Evolutionary conservation across 2,113 vertebrate genomes (phyloP).

Genomic region (Platichthys stellatus): DNA sequence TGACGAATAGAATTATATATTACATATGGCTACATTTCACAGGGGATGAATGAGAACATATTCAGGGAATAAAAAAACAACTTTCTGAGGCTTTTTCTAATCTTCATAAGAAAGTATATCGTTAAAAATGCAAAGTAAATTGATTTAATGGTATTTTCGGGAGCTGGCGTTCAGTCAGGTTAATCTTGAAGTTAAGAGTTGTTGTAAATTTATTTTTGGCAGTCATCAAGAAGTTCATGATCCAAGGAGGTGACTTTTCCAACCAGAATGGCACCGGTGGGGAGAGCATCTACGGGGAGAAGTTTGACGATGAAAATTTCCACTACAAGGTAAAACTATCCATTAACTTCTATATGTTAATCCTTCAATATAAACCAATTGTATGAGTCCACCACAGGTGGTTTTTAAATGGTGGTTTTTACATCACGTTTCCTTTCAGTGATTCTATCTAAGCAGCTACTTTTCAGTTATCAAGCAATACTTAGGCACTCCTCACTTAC

Average conservation of each 20-base stretch:
- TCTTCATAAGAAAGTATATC: too few species aligned
- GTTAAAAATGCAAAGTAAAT: not conserved
- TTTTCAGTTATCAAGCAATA: too few species aligned
- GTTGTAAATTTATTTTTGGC: conserved; percentile 29
- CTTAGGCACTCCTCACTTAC: too few species aligned
- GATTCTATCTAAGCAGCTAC: not conserved
- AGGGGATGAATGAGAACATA: too few species aligned
- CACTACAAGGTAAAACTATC: conserved; percentile 88
- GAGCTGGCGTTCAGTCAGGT: too few species aligned
- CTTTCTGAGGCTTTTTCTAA: too few species aligned
- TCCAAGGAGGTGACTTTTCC: conserved; percentile 97
- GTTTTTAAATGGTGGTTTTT: too few species aligned
- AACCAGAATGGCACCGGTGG: conserved; percentile 97
- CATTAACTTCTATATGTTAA: too few species aligned
- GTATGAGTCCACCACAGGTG: too few species aligned
- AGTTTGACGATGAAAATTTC: conserved; percentile 99
- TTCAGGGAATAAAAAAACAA: too few species aligned
- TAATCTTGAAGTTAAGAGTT: not conserved
- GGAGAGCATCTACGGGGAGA: conserved; percentile 98
- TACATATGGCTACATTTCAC: too few species aligned
- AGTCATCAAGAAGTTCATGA: conserved; percentile 99
- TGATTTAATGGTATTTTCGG: not conserved
- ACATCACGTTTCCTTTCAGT: not conserved
- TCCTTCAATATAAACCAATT: too few species aligned
- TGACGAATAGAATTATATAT: not conserved